phyloP scores from a whole-genome alignment of 2,113 vertebrate species.

The Grantiella picta region DNA sequence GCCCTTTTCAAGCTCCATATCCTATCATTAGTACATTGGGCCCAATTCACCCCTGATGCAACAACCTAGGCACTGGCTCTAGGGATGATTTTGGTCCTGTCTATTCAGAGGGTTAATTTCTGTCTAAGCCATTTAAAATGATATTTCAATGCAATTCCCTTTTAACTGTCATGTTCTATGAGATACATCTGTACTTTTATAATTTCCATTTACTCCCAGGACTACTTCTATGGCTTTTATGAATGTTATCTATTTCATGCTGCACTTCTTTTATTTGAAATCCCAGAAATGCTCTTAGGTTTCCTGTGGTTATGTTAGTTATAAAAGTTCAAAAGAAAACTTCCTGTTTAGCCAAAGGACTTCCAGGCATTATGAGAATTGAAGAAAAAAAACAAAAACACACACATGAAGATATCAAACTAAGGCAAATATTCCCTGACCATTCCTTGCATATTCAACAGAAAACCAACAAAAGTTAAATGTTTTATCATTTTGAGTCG shows the following conservation, averaged over 20 bases:
- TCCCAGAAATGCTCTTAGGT: background rate
- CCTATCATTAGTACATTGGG: background rate
- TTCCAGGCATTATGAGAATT: background rate
- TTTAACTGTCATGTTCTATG: background rate
- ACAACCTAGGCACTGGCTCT: background rate
- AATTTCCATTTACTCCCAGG: background rate
- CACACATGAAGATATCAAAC: background rate
- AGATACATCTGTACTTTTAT: background rate
- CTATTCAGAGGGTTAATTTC: constrained; percentile 20
- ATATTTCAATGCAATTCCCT: background rate
- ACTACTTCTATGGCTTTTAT: background rate
- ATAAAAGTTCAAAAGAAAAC: background rate
- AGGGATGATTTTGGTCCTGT: background rate
- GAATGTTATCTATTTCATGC: background rate
- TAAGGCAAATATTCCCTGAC: background rate
- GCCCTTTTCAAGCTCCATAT: background rate
- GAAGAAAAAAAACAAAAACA: background rate
- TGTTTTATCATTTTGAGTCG: background rate
- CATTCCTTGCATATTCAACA: background rate
- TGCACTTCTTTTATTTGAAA: background rate
- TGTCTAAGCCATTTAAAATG: constrained; percentile 1
- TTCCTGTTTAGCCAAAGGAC: background rate
- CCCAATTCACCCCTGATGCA: background rate
- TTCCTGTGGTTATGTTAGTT: background rate
- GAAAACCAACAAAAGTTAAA: background rate